Percentiles rank a stretch among this genome's conserved stretches.
Evolutionary conservation across 2,113 vertebrate species (phyloP).

Genomic region (Oryzias curvinotus): DNA sequence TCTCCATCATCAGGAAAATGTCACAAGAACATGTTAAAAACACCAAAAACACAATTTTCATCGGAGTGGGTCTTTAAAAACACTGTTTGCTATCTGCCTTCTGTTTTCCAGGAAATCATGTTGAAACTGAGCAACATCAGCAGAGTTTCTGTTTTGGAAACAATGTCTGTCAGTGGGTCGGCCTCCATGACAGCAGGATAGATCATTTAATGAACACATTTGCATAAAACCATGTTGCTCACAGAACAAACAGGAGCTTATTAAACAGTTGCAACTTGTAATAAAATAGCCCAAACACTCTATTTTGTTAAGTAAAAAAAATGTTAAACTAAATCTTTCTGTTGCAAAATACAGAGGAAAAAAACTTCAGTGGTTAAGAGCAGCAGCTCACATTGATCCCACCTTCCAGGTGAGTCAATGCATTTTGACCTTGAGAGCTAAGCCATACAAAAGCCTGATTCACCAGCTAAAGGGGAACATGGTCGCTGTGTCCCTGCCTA

Average conservation of each 20-base stretch:
- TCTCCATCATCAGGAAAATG: too few species aligned
- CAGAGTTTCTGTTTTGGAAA: slow-evolving; percentile 17
- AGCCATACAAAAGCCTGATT: neutral
- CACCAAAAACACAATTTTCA: too few species aligned
- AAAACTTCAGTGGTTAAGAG: neutral
- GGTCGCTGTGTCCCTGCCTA: too few species aligned
- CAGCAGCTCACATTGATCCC: slow-evolving; percentile 1
- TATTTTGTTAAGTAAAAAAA: neutral
- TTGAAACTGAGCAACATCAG: neutral
- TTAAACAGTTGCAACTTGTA: too few species aligned
- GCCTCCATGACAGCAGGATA: slow-evolving; percentile 17
- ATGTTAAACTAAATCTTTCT: neutral
- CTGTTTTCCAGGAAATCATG: neutral
- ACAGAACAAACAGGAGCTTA: slow-evolving; percentile 14
- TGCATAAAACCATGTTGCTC: slow-evolving; percentile 24
- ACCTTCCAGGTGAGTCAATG: neutral
- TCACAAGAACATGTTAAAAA: too few species aligned
- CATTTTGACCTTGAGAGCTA: neutral
- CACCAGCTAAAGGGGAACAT: too few species aligned
- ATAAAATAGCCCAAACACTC: neutral
- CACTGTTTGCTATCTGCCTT: neutral
- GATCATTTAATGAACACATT: slow-evolving; percentile 24
- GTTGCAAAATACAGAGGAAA: neutral
- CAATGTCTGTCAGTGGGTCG: slow-evolving; percentile 7
- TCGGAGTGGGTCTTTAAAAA: neutral